phyloP scores from a whole-genome alignment of 2,797 vertebrate genomes.

The Merluccius polli region DNA sequence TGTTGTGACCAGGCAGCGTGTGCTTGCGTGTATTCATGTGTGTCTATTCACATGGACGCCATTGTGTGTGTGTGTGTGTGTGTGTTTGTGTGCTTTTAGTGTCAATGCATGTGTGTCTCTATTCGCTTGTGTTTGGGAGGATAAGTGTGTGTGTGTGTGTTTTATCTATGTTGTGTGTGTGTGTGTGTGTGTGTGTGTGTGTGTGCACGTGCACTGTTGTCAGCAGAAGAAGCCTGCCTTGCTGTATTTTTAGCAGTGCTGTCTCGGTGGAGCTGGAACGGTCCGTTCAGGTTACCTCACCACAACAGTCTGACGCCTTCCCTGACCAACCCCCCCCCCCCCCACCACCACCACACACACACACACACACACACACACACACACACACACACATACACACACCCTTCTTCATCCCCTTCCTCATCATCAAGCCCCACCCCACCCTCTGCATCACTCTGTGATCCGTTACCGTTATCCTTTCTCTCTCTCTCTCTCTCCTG shows the following conservation, averaged over 20 bases:
- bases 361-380: slow-evolving; percentile 1
- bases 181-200: slow-evolving; percentile 25
- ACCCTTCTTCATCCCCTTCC: slow-evolving; percentile 10
- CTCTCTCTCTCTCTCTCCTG: background rate
- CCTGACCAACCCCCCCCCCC: slow-evolving; percentile 9
- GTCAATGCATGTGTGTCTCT: background rate
- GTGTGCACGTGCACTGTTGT: slow-evolving; percentile 42
- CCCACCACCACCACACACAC: background rate
- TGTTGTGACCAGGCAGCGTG: slow-evolving; percentile 42
- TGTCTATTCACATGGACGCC: background rate
- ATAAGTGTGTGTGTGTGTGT: slow-evolving; percentile 27
- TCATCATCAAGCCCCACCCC: slow-evolving; percentile 29
- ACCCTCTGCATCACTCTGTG: slow-evolving; percentile 34
- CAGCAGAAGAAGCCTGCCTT: slow-evolving; percentile 68
- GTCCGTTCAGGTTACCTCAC: slow-evolving; percentile 72
- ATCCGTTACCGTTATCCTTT: background rate
- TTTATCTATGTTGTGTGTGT: slow-evolving; percentile 42
- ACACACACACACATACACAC: slow-evolving; percentile 7
- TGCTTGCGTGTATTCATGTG: background rate
- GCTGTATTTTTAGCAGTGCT: slow-evolving; percentile 16
- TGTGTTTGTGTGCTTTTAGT: background rate
- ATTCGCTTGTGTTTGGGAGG: background rate
- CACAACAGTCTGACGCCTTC: slow-evolving; percentile 73
- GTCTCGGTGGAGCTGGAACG: slow-evolving; percentile 45
- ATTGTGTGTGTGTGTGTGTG: slow-evolving; percentile 1